Evolutionary conservation across 1,140 invertebrate species (phyloP).

Genomic region (Trichogramma pretiosum): DNA sequence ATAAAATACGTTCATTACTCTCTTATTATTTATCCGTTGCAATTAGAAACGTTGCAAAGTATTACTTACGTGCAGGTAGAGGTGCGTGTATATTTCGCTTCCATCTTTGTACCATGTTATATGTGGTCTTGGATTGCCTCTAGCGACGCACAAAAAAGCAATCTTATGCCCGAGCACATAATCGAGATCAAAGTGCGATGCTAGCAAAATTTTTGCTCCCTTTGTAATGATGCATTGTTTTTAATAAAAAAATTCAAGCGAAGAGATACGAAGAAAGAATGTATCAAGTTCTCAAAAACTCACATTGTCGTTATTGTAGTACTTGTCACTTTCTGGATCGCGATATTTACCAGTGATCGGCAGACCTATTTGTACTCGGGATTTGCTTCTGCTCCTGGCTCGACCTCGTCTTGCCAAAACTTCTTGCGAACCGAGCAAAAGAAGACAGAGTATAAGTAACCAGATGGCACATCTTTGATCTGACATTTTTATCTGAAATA

Average conservation of each 20-base stretch:
- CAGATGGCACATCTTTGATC: neutral
- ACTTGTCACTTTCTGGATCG: conserved; percentile 76
- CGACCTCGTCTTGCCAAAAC: conserved; percentile 50
- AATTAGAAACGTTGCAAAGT: too few relatives aligned
- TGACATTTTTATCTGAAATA: conserved; percentile 2
- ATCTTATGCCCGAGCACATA: conserved; percentile 89
- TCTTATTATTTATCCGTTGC: too few relatives aligned
- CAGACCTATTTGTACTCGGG: conserved; percentile 69
- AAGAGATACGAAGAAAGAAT: neutral
- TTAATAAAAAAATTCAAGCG: too few relatives aligned
- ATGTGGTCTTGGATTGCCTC: conserved; percentile 72
- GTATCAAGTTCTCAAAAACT: too few relatives aligned
- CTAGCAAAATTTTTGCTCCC: conserved; percentile 83
- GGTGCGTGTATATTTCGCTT: conserved; percentile 77
- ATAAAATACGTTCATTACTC: too few relatives aligned
- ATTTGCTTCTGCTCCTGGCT: conserved; percentile 59
- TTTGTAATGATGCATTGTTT: too few relatives aligned
- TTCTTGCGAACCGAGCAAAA: conserved; percentile 35
- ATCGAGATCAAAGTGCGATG: conserved; percentile 88
- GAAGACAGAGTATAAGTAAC: conserved; percentile 31
- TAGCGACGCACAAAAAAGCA: conserved; percentile 79
- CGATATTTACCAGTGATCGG: conserved; percentile 79
- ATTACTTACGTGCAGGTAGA: conserved; percentile 79
- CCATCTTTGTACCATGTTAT: conserved; percentile 92
- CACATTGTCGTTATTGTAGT: conserved; percentile 81